A percentile compares a stretch with the other conserved stretches of the same genome.
Conservation (phyloP, 2,113 vertebrate species). For the Gila orcuttii region DNA sequence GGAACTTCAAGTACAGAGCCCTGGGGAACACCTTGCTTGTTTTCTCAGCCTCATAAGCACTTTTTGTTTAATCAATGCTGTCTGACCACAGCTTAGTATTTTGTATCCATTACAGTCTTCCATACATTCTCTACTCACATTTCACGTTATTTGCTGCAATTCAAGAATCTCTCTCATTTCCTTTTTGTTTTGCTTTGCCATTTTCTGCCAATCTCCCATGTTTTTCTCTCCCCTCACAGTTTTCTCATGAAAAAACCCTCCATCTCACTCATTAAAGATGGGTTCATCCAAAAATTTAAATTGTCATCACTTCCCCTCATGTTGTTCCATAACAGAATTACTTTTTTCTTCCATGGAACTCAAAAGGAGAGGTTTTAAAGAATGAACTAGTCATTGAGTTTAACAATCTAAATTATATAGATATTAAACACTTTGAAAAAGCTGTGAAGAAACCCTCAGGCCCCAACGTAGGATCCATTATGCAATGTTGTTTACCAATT, state of each 20-base stretch:
- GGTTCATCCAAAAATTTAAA: neutral
- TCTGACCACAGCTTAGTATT: neutral
- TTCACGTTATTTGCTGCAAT: slow-evolving; percentile 3
- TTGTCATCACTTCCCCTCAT: neutral
- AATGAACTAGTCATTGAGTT: neutral
- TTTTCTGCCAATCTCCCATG: slow-evolving; percentile 12
- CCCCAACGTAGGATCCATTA: neutral
- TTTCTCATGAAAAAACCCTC: neutral
- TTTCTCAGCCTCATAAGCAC: neutral
- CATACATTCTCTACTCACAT: neutral
- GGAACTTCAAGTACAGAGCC: slow-evolving; percentile 35
- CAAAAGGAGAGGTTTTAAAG: neutral
- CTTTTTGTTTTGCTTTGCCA: neutral
- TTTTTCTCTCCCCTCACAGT: slow-evolving; percentile 16
- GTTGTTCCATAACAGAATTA: neutral
- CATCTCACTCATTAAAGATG: neutral
- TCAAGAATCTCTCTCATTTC: neutral
- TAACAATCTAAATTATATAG: neutral
- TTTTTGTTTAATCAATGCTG: slow-evolving; percentile 8
- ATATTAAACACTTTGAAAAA: neutral
- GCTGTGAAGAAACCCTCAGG: neutral
- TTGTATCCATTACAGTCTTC: slow-evolving; percentile 27
- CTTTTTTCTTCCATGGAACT: neutral
- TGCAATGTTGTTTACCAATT: neutral
- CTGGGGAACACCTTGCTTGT: slow-evolving; percentile 44